phyloP scores from a whole-genome alignment of 2,113 vertebrate species.

The Phaethon lepturus region DNA sequence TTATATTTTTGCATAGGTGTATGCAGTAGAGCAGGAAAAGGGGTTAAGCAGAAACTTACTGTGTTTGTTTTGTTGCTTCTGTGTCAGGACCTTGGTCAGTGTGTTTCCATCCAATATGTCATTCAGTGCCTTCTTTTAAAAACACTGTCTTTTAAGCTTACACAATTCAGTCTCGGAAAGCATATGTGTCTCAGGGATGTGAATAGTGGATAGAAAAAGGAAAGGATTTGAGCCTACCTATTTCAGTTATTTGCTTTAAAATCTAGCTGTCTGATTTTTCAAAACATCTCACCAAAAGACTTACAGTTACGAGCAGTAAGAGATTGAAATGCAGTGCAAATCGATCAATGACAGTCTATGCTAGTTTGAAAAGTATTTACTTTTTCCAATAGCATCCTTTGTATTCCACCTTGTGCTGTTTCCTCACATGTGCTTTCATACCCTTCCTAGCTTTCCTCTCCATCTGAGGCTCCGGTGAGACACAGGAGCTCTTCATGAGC shows the following conservation, averaged over 20 bases:
- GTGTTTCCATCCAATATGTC: background rate
- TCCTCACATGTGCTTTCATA: background rate
- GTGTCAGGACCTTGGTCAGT: background rate
- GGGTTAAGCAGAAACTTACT: background rate
- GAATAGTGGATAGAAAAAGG: fast-evolving
- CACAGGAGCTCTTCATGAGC: background rate
- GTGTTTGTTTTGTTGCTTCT: background rate
- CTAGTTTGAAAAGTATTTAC: background rate
- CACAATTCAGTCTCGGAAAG: background rate
- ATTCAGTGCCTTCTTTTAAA: background rate
- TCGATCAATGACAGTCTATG: background rate
- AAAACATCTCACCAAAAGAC: background rate
- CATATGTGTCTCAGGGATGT: background rate
- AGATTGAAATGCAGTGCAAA: background rate
- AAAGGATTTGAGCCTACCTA: background rate
- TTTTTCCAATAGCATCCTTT: background rate
- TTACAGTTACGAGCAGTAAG: background rate
- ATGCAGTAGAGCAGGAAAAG: background rate
- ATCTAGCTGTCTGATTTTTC: background rate
- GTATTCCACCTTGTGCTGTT: background rate
- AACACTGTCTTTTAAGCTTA: background rate
- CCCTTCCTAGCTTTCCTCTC: background rate
- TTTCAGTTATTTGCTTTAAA: background rate
- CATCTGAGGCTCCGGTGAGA: background rate
- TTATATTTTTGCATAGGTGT: background rate